Evolutionary conservation across 2,888 invertebrate species (phyloP).

Genomic region (Pandemis cinnamomeana): DNA sequence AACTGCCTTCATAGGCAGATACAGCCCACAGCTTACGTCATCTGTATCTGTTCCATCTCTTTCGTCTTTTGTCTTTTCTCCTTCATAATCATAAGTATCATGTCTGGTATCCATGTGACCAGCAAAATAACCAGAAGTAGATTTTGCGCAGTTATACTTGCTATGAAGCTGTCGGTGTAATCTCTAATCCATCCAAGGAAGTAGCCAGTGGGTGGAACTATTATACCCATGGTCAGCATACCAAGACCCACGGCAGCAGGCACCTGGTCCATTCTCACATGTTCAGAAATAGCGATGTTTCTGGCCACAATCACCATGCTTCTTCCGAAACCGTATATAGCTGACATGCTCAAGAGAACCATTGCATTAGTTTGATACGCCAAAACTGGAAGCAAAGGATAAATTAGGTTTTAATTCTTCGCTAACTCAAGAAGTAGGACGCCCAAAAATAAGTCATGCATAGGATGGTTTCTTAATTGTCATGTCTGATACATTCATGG

Average conservation of each 20-base stretch:
- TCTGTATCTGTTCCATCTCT: conserved; percentile 54
- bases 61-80: conserved; percentile 61
- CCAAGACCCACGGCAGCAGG: conserved; percentile 89
- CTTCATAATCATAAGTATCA: conserved; percentile 68
- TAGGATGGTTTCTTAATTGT: too few relatives aligned
- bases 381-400: conserved; percentile 77
- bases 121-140: conserved; percentile 81
- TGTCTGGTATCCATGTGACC: conserved; percentile 85
- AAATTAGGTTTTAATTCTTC: background rate
- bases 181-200: conserved; percentile 88
- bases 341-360: conserved; percentile 81
- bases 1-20: background rate
- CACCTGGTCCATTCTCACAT: conserved; percentile 84
- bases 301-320: conserved; percentile 90
- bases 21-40: conserved; percentile 48
- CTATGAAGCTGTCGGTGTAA: conserved; percentile 84
- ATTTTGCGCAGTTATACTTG: conserved; percentile 87
- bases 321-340: conserved; percentile 88
- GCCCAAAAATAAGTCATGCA: too few relatives aligned
- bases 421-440: background rate
- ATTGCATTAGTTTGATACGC: conserved; percentile 84
- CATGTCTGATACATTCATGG: too few relatives aligned
- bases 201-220: conserved; percentile 87
- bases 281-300: conserved; percentile 88
- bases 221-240: conserved; percentile 88